Evolutionary conservation across 2,113 vertebrate species (phyloP).

Genomic region (Rhegmatorhina hoffmannsi): DNA sequence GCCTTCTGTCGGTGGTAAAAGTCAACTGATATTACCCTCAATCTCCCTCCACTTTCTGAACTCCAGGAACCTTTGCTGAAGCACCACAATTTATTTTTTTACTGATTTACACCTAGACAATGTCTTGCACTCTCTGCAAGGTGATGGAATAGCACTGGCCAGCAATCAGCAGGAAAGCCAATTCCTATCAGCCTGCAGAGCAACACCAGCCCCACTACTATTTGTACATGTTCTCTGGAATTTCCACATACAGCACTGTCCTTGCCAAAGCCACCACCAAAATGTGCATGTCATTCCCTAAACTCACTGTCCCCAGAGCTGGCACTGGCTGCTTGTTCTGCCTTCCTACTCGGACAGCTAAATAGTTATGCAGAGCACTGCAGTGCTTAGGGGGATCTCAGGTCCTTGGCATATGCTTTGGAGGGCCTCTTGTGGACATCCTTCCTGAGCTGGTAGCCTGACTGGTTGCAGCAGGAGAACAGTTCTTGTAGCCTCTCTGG

Average conservation of each 20-base stretch:
- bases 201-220: not conserved
- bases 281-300: not conserved
- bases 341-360: not conserved
- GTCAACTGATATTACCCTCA: not conserved
- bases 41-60: not conserved
- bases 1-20: not conserved
- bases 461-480: not conserved
- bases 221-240: not conserved
- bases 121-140: not conserved
- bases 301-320: not conserved
- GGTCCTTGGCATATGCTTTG: not conserved
- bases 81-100: not conserved
- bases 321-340: not conserved
- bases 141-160: not conserved
- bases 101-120: not conserved
- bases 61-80: not conserved
- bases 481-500: not conserved
- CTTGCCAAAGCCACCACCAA: conserved; percentile 53
- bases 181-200: not conserved
- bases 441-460: not conserved
- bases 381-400: not conserved
- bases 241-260: conserved; percentile 16
- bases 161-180: not conserved
- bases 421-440: not conserved
- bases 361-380: not conserved